These are phyloP conservation scores for Aphelenchoides besseyi DNA, from an alignment of 1,140 invertebrate genomes.

Conservation along the genomic window DNA sequence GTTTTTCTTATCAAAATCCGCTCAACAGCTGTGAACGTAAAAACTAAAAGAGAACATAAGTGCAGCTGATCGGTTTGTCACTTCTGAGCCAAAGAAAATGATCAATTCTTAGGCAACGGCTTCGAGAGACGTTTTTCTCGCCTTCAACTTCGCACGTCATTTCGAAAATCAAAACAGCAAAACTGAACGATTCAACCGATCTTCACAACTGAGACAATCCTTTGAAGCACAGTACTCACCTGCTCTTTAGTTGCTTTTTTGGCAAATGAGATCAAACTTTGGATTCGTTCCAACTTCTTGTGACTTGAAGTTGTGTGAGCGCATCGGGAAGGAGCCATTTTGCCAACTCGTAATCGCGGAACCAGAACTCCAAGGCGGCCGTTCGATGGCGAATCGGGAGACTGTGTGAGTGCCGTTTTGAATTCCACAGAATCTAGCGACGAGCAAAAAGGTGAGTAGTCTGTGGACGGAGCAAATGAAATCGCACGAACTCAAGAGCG, in stretches of 20 bases:
- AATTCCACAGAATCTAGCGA: not conserved
- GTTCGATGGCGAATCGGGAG: not conserved
- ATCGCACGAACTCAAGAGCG: no score
- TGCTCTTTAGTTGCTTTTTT: slow-evolving; percentile 46
- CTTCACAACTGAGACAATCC: slow-evolving; percentile 4
- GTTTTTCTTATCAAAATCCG: no score
- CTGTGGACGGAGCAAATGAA: no score
- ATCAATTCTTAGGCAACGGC: slow-evolving; percentile 15
- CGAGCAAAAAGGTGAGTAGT: not conserved
- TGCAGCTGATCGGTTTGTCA: no score
- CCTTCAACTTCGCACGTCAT: slow-evolving; percentile 4
- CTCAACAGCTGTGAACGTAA: no score
- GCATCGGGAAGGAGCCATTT: slow-evolving; percentile 29
- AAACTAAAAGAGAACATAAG: no score
- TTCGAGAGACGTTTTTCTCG: not conserved
- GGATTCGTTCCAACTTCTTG: slow-evolving; percentile 48
- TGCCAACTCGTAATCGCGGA: not conserved
- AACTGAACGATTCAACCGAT: slow-evolving; percentile 9
- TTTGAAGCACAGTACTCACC: slow-evolving; percentile 29
- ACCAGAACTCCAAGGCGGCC: not conserved
- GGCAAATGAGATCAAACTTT: slow-evolving; percentile 42
- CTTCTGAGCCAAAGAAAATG: no score
- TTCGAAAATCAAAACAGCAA: slow-evolving; percentile 6
- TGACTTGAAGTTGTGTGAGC: slow-evolving; percentile 45
- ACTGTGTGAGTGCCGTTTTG: not conserved